Evolutionary conservation across 2,888 invertebrate genomes (phyloP).

Genomic region (Strigamia transsilvanica): DNA sequence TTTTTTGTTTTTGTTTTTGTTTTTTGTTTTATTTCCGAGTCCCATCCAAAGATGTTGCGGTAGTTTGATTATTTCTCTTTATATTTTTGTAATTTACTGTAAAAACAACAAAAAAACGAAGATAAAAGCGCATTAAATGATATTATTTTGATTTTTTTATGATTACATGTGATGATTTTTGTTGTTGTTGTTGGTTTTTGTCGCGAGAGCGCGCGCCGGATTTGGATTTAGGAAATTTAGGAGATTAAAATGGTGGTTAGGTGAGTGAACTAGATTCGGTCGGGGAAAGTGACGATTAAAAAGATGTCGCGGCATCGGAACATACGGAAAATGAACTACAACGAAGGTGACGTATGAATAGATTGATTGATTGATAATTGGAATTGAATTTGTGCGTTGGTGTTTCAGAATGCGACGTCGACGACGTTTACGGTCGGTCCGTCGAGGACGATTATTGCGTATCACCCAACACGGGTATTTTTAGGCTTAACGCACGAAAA

Average conservation of each 20-base stretch:
- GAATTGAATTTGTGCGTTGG: no score
- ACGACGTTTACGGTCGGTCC: slow-evolving; percentile 91
- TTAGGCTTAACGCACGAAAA: background rate
- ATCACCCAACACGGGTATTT: slow-evolving; percentile 80
- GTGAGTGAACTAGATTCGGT: background rate
- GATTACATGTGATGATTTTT: background rate
- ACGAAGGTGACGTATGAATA: slow-evolving; percentile 72
- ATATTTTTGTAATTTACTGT: slow-evolving; percentile 43
- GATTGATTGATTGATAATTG: no score
- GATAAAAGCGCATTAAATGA: background rate
- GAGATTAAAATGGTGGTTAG: background rate
- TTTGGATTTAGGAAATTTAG: background rate
- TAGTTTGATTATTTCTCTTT: slow-evolving; percentile 28
- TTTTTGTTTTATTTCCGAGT: background rate
- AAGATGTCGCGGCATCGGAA: slow-evolving; percentile 87
- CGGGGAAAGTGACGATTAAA: slow-evolving; percentile 56
- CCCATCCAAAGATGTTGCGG: slow-evolving; percentile 27
- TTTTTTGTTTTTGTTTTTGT: background rate
- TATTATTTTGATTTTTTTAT: background rate
- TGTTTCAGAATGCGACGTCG: slow-evolving; percentile 83
- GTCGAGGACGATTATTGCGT: slow-evolving; percentile 91
- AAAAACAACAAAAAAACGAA: background rate
- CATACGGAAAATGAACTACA: slow-evolving; percentile 82
- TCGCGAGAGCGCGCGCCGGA: background rate
- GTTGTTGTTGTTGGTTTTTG: background rate